These are phyloP conservation scores for Grallaria varia DNA, from an alignment of 2,113 vertebrate species.

Conservation along the genomic window DNA sequence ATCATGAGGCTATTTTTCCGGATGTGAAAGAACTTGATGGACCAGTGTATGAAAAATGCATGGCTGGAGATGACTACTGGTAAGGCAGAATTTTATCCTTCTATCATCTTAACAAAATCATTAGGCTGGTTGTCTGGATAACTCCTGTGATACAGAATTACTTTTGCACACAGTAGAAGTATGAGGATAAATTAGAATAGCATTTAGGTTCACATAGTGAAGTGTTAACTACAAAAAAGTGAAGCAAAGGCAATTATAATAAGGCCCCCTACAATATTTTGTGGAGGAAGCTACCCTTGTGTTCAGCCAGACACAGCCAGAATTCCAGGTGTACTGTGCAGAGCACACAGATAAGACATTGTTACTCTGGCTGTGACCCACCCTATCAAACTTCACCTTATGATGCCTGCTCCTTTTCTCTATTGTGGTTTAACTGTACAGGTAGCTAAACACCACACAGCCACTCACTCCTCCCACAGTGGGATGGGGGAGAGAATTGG, in stretches of 20 bases:
- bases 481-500: background rate
- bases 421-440: background rate
- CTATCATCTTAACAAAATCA: background rate
- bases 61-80: constrained; percentile 98
- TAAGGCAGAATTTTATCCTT: constrained; percentile 68
- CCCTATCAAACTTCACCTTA: background rate
- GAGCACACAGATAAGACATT: background rate
- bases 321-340: background rate
- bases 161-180: background rate
- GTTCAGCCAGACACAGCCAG: background rate
- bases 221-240: background rate
- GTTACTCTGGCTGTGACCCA: background rate
- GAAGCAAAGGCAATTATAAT: background rate
- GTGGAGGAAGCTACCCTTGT: background rate
- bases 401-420: background rate
- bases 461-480: background rate
- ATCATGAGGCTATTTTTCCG: constrained; percentile 96
- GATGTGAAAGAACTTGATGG: constrained; percentile 95
- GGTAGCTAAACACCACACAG: background rate
- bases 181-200: background rate
- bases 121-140: background rate
- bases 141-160: background rate
- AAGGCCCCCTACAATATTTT: background rate
- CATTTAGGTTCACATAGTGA: background rate
- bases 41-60: constrained; percentile 97